Percentiles rank a stretch among this genome's conserved stretches.
phyloP scores from a whole-genome alignment of 2,113 vertebrate species.

The Phoenicopterus ruber region DNA sequence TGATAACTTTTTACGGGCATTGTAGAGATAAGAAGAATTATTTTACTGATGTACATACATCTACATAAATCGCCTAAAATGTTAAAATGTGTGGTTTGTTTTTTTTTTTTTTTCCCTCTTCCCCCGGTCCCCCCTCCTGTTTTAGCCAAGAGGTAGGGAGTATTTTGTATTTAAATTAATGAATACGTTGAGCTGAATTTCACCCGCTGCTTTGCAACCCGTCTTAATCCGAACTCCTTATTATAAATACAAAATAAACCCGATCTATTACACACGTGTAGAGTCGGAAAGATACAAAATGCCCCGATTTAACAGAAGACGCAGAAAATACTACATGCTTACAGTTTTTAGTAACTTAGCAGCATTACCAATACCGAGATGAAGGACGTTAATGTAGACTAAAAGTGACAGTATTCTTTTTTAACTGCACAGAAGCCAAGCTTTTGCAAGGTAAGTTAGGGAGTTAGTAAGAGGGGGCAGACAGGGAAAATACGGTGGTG shows the following conservation, averaged over 20 bases:
- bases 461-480: not conserved
- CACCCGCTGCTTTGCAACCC: not conserved
- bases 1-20: not conserved
- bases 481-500: not conserved
- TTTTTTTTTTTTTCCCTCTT: not conserved
- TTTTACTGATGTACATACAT: not conserved
- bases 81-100: not conserved
- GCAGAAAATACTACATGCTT: not conserved
- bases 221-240: not conserved
- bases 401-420: not conserved
- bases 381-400: not conserved
- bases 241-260: not conserved
- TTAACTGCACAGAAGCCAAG: not conserved
- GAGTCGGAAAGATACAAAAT: not conserved
- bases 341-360: not conserved
- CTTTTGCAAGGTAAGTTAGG: not conserved
- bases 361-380: not conserved
- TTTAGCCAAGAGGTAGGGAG: not conserved
- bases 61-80: not conserved
- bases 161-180: not conserved
- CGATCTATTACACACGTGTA: not conserved
- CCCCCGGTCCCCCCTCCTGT: not conserved
- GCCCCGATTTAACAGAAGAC: not conserved
- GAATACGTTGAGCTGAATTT: not conserved
- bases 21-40: not conserved